Evolutionary conservation across 1,140 invertebrate genomes (phyloP).

Genomic region (Drosophila tani): DNA sequence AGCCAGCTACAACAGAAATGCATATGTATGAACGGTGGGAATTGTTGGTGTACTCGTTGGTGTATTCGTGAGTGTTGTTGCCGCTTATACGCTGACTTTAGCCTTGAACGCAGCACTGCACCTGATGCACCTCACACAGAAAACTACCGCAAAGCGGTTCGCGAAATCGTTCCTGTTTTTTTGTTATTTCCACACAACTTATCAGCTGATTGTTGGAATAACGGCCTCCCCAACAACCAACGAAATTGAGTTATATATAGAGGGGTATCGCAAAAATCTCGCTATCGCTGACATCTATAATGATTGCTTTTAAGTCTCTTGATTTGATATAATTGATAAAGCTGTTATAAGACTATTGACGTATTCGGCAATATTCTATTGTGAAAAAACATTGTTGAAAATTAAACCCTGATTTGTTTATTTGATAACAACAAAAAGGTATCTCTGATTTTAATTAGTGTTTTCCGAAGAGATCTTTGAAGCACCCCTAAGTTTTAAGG

Average conservation of each 20-base stretch:
- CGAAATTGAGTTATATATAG: conserved; percentile 9
- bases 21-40: conserved; percentile 40
- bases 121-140: conserved; percentile 39
- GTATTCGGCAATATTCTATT: neutral
- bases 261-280: conserved; percentile 12
- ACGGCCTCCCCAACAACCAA: conserved; percentile 24
- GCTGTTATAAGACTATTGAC: neutral
- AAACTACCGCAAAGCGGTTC: conserved; percentile 16
- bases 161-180: conserved; percentile 31
- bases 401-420: too few relatives aligned
- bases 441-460: too few relatives aligned
- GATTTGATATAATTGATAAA: conserved; percentile 9
- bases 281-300: conserved; percentile 7
- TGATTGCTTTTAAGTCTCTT: conserved; percentile 3
- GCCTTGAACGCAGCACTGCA: conserved; percentile 44
- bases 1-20: conserved; percentile 22
- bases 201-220: conserved; percentile 24
- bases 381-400: neutral
- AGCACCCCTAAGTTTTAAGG: neutral
- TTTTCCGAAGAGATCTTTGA: neutral
- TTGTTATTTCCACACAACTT: conserved; percentile 12
- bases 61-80: conserved; percentile 6
- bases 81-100: conserved; percentile 23
- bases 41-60: conserved; percentile 22
- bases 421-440: too few relatives aligned